A percentile compares a stretch with the other conserved stretches of the same genome.
Conservation (phyloP, 2,113 vertebrate genomes). For the Tetrao urogallus region DNA sequence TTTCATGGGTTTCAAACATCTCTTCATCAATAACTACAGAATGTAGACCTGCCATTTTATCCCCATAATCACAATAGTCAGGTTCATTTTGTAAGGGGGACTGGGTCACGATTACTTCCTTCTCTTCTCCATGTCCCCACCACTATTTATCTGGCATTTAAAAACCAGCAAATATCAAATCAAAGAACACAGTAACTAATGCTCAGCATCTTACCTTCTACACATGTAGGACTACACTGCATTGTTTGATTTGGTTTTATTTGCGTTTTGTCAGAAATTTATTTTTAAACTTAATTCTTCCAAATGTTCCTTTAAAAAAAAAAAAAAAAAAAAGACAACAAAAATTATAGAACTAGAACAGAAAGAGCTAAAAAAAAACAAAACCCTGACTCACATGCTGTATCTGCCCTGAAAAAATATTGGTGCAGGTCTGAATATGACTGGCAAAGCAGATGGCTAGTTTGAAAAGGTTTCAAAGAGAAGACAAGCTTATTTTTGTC, state of each 20-base stretch:
- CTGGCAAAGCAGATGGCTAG: slow-evolving; percentile 60
- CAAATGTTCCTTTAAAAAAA: not conserved
- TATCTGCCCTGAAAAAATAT: slow-evolving; percentile 50
- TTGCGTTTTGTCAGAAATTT: not conserved
- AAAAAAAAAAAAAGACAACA: not conserved
- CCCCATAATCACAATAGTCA: not conserved
- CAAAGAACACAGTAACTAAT: not conserved
- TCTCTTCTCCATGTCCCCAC: not conserved
- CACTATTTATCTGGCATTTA: not conserved
- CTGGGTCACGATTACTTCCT: not conserved
- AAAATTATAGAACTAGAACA: not conserved
- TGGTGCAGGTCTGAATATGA: slow-evolving; percentile 25
- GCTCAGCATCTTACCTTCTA: not conserved
- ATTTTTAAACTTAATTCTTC: not conserved
- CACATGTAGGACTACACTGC: not conserved
- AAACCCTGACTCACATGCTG: not conserved
- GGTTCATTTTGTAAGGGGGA: not conserved
- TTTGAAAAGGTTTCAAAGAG: slow-evolving; percentile 65
- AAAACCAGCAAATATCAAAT: not conserved
- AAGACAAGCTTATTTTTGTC: slow-evolving; percentile 62
- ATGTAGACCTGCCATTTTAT: not conserved
- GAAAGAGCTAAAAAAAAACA: slow-evolving; percentile 19
- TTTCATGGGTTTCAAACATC: not conserved
- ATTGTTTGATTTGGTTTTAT: not conserved
- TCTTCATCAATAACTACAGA: slow-evolving; percentile 12